Conservation (phyloP, 2,888 invertebrate species). For the Amphipyra tragopoginis region DNA sequence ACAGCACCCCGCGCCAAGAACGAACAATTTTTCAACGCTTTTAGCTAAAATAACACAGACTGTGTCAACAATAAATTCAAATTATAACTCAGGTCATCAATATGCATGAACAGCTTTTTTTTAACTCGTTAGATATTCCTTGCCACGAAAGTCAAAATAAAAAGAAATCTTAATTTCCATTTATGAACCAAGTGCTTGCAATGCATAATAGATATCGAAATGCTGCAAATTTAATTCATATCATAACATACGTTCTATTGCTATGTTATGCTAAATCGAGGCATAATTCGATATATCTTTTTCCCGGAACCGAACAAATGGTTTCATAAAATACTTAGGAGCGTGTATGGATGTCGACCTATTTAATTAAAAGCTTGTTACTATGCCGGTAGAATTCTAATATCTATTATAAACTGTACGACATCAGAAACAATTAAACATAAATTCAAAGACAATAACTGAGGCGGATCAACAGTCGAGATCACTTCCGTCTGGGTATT, state of each 20-base stretch:
- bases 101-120: conserved; percentile 52
- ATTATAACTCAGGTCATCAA: conserved; percentile 44
- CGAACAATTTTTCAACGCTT: conserved; percentile 42
- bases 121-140: conserved; percentile 48
- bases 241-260: not conserved
- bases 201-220: conserved; percentile 1
- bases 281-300: too few relatives aligned
- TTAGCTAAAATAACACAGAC: conserved; percentile 45
- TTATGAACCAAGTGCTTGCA: conserved; percentile 2
- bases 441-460: conserved; percentile 32
- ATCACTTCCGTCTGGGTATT: conserved; percentile 42
- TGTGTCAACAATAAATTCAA: conserved; percentile 55
- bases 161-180: conserved; percentile 21
- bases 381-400: not conserved
- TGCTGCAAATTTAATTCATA: not conserved
- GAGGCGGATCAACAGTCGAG: not conserved
- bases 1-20: conserved; percentile 1
- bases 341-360: conserved; percentile 15
- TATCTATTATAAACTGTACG: too few relatives aligned
- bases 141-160: conserved; percentile 37
- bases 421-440: not conserved
- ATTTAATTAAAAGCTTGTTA: not conserved
- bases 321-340: not conserved
- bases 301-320: too few relatives aligned
- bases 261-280: too few relatives aligned